Conservation (phyloP, 2,113 vertebrate species). For the Ranitomeya variabilis region DNA sequence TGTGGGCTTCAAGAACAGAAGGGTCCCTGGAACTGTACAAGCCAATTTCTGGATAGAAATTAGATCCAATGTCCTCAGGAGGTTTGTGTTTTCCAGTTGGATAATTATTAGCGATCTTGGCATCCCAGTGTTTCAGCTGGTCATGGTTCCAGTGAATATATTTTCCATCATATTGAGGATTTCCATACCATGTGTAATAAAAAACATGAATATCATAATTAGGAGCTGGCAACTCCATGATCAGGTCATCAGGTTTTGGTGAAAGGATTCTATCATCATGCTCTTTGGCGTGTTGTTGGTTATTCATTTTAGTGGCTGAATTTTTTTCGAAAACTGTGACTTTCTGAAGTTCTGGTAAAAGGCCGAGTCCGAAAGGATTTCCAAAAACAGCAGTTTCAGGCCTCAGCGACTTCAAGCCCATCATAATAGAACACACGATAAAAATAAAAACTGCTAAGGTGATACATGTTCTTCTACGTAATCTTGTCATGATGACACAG, state of each 20-base stretch:
- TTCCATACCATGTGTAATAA: constrained; percentile 95
- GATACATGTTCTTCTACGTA: constrained; percentile 86
- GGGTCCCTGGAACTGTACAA: constrained; percentile 94
- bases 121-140: constrained; percentile 89
- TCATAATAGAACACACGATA: constrained; percentile 82
- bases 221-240: constrained; percentile 74
- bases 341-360: constrained; percentile 72
- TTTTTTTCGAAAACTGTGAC: constrained; percentile 52
- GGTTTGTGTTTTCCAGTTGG: constrained; percentile 86
- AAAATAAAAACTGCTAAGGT: constrained; percentile 79
- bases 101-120: constrained; percentile 84
- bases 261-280: constrained; percentile 62
- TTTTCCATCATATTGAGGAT: constrained; percentile 89
- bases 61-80: constrained; percentile 91
- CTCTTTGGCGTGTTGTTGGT: constrained; percentile 58
- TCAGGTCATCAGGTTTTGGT: constrained; percentile 60
- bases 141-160: constrained; percentile 97
- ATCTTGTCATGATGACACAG: constrained; percentile 89
- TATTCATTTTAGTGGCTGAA: constrained; percentile 61
- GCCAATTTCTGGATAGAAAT: constrained; percentile 93
- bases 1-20: constrained; percentile 87
- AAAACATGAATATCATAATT: constrained; percentile 94
- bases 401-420: constrained; percentile 83
- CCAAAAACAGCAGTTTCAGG: constrained; percentile 78
- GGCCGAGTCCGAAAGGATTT: constrained; percentile 74